These are phyloP conservation scores for Astatoreochromis straeleni DNA, from an alignment of 2,113 vertebrate genomes.

Conservation along the genomic window DNA sequence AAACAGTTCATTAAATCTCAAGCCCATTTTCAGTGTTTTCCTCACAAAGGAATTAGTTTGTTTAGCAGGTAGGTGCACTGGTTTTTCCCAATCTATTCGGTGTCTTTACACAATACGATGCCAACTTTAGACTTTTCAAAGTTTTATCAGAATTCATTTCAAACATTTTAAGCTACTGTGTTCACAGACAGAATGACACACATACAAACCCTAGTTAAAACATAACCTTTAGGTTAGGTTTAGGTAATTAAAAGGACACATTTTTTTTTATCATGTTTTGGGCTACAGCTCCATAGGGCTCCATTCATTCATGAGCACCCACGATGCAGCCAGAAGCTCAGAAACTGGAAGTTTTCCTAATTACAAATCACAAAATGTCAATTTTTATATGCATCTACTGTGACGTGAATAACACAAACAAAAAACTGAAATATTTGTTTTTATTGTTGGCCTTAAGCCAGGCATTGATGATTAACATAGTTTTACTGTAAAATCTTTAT, in stretches of 20 bases:
- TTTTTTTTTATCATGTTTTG: neutral
- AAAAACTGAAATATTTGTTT: neutral
- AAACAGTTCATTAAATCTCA: neutral
- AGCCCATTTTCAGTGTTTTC: neutral
- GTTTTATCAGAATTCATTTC: neutral
- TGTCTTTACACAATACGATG: neutral
- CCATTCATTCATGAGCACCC: neutral
- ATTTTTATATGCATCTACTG: neutral
- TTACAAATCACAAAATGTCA: neutral
- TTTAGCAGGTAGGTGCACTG: neutral
- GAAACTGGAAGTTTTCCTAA: neutral
- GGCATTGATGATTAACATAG: neutral
- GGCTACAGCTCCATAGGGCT: neutral
- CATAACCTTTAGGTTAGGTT: fast-evolving
- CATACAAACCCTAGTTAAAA: neutral
- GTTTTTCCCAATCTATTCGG: neutral
- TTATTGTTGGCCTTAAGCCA: neutral
- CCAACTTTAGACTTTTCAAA: neutral
- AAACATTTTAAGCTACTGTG: neutral
- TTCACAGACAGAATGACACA: neutral
- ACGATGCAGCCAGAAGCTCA: neutral
- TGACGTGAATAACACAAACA: neutral
- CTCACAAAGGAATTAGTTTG: neutral
- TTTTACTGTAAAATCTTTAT: neutral
- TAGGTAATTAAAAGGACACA: neutral